Conservation (phyloP, 2,888 invertebrate genomes). For the Onchidella celtica region DNA sequence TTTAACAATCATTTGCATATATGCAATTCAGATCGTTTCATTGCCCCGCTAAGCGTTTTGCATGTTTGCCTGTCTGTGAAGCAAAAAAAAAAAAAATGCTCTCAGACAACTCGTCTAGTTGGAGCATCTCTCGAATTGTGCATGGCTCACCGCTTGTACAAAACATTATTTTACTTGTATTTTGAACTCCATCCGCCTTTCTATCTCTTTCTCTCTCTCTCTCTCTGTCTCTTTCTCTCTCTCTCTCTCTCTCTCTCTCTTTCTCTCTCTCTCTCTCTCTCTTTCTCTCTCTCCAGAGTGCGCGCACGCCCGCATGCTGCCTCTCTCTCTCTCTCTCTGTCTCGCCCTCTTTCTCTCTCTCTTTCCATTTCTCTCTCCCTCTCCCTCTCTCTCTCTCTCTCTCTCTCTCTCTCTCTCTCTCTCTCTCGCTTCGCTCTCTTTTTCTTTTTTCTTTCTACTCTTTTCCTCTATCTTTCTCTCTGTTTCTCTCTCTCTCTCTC, state of each 20-base stretch:
- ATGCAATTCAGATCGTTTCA: no score
- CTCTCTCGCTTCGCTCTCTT: background rate
- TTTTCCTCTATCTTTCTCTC: background rate
- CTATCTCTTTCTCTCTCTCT: background rate
- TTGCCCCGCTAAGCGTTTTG: no score
- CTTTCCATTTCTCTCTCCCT: background rate
- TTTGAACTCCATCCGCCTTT: background rate
- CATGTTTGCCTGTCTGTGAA: no score
- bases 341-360: constrained; percentile 1
- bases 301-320: background rate
- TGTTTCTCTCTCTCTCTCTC: background rate
- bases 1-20: no score
- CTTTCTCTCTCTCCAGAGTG: constrained; percentile 2
- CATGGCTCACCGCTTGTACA: no score
- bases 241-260: background rate
- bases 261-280: background rate
- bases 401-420: constrained; percentile 20
- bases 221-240: constrained; percentile 1
- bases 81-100: no score
- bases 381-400: background rate
- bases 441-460: background rate
- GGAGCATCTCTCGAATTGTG: no score
- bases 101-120: no score
- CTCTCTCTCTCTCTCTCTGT: background rate
- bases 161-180: no score